Percentiles rank a stretch among this genome's conserved stretches.
phyloP scores from a whole-genome alignment of 2,113 vertebrate species.

The Callopanchax toddi region DNA sequence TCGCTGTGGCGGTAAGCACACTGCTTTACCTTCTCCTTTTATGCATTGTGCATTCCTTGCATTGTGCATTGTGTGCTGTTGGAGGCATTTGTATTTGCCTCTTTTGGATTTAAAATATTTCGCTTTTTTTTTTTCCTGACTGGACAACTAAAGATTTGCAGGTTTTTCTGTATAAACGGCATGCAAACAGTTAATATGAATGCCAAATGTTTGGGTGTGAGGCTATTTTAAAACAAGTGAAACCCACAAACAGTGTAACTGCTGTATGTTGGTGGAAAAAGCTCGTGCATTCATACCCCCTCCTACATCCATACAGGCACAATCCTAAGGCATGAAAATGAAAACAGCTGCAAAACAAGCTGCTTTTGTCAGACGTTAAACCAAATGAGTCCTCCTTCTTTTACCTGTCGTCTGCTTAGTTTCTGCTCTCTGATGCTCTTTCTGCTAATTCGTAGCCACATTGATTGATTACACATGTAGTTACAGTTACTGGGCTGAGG shows the following conservation, averaged over 20 bases:
- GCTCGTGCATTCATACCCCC: no score
- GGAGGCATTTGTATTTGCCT: neutral
- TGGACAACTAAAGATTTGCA: neutral
- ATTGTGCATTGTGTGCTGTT: neutral
- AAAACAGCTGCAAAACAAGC: neutral
- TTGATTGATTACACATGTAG: constrained; percentile 4
- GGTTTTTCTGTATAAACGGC: neutral
- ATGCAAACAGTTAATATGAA: neutral
- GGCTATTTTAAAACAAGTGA: neutral
- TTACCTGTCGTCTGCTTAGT: neutral
- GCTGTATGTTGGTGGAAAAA: neutral
- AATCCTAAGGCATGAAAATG: neutral
- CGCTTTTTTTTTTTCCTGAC: neutral
- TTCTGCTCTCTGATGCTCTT: neutral
- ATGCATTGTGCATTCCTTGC: no score
- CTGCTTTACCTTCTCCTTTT: neutral
- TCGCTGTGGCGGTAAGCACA: constrained; percentile 93
- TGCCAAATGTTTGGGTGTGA: neutral
- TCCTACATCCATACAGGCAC: neutral
- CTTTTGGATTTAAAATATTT: neutral
- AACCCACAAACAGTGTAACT: no score
- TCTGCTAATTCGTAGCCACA: neutral
- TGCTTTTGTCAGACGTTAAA: neutral
- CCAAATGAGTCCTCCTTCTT: no score
- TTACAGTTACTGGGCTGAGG: neutral